phyloP scores from a whole-genome alignment of 2,888 invertebrate genomes.

The Tetragonula carbonaria region DNA sequence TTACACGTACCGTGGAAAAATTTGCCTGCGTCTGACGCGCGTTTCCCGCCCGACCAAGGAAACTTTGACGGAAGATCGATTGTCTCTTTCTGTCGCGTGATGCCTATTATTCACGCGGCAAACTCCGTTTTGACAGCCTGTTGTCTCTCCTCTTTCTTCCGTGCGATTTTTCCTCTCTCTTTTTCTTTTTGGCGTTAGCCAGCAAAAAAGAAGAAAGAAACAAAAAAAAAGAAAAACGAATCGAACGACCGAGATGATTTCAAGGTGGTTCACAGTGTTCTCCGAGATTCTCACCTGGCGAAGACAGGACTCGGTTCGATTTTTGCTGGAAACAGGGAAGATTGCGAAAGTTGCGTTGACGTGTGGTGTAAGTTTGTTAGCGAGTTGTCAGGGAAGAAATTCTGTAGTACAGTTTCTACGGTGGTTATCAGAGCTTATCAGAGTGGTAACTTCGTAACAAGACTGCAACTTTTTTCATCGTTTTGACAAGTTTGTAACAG shows the following conservation, averaged over 20 bases:
- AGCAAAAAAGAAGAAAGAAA: not conserved
- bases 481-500: too few species aligned
- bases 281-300: too few species aligned
- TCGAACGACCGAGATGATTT: not conserved
- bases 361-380: not conserved
- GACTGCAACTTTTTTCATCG: too few species aligned
- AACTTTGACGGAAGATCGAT: conserved; percentile 21
- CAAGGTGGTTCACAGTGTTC: not conserved
- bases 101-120: not conserved
- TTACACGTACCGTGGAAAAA: conserved; percentile 16
- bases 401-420: not conserved
- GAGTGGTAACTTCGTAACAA: too few species aligned
- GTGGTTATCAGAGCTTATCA: too few species aligned
- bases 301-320: not conserved
- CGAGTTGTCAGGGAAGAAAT: not conserved
- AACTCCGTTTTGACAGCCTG: not conserved
- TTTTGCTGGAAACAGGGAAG: not conserved
- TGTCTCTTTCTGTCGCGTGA: conserved; percentile 7
- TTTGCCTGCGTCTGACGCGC: conserved; percentile 45
- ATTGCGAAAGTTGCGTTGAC: not conserved
- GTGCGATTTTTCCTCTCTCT: not conserved
- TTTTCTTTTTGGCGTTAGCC: not conserved
- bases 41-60: not conserved
- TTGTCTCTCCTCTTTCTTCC: too few species aligned
- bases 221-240: not conserved